Evolutionary conservation across 2,797 vertebrate genomes (phyloP).

Genomic region (Bradypus variegatus): DNA sequence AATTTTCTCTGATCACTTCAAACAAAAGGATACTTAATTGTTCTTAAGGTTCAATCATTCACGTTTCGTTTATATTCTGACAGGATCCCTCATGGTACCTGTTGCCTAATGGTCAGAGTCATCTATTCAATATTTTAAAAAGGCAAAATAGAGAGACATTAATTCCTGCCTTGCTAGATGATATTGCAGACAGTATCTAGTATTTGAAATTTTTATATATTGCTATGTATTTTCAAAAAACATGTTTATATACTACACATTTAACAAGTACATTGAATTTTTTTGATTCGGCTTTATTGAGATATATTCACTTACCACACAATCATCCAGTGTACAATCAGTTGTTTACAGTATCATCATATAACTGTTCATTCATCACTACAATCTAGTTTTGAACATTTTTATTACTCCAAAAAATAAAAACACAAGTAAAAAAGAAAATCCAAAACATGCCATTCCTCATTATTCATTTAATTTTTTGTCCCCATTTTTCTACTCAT

Average conservation of each 20-base stretch:
- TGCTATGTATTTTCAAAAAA: constrained; percentile 13
- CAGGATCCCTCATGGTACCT: background rate
- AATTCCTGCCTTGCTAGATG: background rate
- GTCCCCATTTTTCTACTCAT: no score
- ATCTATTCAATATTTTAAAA: constrained; percentile 31
- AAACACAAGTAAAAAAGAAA: no score
- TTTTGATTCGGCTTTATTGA: background rate
- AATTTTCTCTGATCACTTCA: constrained; percentile 2
- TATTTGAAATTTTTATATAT: constrained; percentile 26
- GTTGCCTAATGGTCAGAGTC: background rate
- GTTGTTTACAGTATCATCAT: no score
- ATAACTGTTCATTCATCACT: no score
- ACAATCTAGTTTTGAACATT: no score
- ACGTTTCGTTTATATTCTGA: background rate
- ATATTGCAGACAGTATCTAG: background rate
- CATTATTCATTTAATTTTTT: no score
- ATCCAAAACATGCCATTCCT: no score
- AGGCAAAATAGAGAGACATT: background rate
- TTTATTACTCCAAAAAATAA: no score
- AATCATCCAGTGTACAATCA: no score
- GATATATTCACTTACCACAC: no score
- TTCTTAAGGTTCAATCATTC: background rate
- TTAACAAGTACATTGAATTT: constrained; percentile 13
- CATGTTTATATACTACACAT: background rate
- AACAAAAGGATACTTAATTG: background rate